Evolutionary conservation across 2,797 vertebrate genomes (phyloP), one percentile per base, ranked within the genome.

Genomic region (Oceanodroma leucorhoa): DNA sequence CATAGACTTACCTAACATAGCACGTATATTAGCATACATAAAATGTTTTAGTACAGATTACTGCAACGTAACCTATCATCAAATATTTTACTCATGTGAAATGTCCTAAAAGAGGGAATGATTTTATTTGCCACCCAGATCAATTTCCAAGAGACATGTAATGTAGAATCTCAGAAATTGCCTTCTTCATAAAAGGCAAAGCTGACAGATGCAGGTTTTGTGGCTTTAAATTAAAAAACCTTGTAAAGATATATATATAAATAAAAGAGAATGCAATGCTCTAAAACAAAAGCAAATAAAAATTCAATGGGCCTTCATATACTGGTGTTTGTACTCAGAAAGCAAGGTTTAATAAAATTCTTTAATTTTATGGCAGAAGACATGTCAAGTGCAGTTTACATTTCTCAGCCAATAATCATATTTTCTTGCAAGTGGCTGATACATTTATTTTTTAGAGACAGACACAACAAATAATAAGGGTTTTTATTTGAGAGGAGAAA

Each of bases 401-500:
- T 98, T 98, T 97, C 97, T 97, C 93, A 62, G 93, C 69, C 97
- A 97, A 97, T 98, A 98, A 98, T 98, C 97, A 90, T 95, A 98
- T 98, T 98, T 98, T 98, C 97, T 97, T 97, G 93, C 83, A 97
- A 97, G 97, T 94, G 88, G 72, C 93, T 97, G 97, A 97, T 97
- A 97, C 90, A 94, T 97, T 98, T 96, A 94, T 90, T 93, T 97
- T 98, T 97, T 97, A 97, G 94, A 97, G 95, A 97, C 96, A 98
- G 97, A 98, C 97, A 98, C 95, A 97, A 97, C 98, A 98, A 98
- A 97, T 98, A 98, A 98, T 97, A 98, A 97, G 88, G 83, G 94
- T 73, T 96, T 98, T 97, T 96, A 97, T 98, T 97, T 97, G 96
- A 97, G 95, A 96, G 90, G 88, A 98, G 97, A 98, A 98, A 97